Evolutionary conservation across 1,140 invertebrate genomes (phyloP), one percentile per base, ranked within the genome.

Genomic region (Drosophila gunungcola): DNA sequence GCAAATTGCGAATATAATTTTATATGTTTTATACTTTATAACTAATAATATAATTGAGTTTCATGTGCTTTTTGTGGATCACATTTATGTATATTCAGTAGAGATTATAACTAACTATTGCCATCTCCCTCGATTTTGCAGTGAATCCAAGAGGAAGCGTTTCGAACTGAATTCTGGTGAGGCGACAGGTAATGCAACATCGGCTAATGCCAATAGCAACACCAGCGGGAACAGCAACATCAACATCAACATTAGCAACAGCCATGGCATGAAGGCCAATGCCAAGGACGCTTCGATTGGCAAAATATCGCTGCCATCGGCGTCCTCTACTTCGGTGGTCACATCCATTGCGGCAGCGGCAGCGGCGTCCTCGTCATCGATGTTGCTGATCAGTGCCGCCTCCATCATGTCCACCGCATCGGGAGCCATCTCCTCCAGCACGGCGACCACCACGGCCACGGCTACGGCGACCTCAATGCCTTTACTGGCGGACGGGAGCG

Each of bases 131-230:
- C 53, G 60, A 13, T 12, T 62, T 75, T 55, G 11, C 75, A 91
- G 91, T 81, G 91, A 92, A 77, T 70, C 91, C 11, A 92, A 92
- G 78, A 88, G 91, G 76, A 92, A 90, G 38, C 91, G 91, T 36
- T 84, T 83, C 48, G 91, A 92, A 9, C 36, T 73, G 60, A 51
- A 65, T 41, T 27, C 74, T n/a, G 32, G 39, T 9, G 72, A 57
- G 21, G 32, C 16, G 5, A 25, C 32, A 4, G 38, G 56, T 16
- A 63, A 34, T 10, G 58, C 45, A 38, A 27, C 49, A 52, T 38
- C 39, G 13, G 63, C 27, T 32, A 63, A 45, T 3, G 46, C 38
- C 25, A 78, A 49, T 53, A 80, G 53, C 16, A 61, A 29, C 45
- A 43, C 29, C 46, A 70, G 46, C 58, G 43, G 21, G 58, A 64